phyloP scores from a whole-genome alignment of 2,113 vertebrate species.

The Caloenas nicobarica region DNA sequence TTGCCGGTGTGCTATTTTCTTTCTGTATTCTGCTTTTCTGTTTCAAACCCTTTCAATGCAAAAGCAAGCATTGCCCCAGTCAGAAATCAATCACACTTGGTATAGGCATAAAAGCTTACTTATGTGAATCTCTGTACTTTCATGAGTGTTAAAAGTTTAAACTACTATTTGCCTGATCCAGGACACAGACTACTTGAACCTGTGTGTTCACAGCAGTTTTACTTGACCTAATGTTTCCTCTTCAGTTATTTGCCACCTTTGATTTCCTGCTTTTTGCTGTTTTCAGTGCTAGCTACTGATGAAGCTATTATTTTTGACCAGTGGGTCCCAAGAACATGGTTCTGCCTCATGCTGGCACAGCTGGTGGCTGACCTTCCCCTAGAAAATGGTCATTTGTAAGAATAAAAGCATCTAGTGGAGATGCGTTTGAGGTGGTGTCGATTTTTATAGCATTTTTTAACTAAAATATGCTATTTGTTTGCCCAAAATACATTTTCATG shows the following conservation, averaged over 20 bases:
- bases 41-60: neutral
- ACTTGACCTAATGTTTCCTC: neutral
- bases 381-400: neutral
- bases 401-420: neutral
- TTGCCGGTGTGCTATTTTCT: neutral
- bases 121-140: neutral
- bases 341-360: neutral
- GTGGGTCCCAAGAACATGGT: neutral
- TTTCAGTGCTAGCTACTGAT: neutral
- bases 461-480: neutral
- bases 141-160: neutral
- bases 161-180: neutral
- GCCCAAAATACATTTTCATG: neutral
- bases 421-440: neutral
- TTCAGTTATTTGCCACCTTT: neutral
- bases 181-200: neutral
- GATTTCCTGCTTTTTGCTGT: neutral
- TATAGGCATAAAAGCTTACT: neutral
- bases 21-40: neutral
- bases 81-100: neutral
- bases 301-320: neutral
- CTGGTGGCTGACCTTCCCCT: neutral
- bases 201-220: neutral
- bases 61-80: neutral
- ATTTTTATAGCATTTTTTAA: neutral